Evolutionary conservation across 2,888 invertebrate genomes (phyloP).

Genomic region (Rhagophthalmus giganteus): DNA sequence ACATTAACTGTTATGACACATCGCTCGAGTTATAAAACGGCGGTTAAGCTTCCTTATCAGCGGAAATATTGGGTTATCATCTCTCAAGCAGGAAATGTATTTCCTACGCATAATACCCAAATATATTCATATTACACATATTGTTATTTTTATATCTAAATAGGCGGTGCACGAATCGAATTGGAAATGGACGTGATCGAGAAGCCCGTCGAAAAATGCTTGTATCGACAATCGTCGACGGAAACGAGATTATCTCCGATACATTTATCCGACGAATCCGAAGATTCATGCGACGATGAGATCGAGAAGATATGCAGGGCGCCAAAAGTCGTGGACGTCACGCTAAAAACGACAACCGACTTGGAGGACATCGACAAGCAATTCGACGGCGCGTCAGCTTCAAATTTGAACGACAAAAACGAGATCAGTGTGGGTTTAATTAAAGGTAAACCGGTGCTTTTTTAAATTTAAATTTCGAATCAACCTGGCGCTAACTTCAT

Average conservation of each 20-base stretch:
- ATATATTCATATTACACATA: too few relatives aligned
- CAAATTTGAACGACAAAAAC: not conserved
- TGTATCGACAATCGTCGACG: conserved; percentile 45
- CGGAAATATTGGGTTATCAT: not conserved
- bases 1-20: too few relatives aligned
- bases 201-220: conserved; percentile 40
- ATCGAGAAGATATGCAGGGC: conserved; percentile 16
- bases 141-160: not conserved
- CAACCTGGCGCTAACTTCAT: too few relatives aligned
- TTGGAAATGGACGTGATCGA: conserved; percentile 36
- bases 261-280: conserved; percentile 37
- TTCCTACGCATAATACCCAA: not conserved
- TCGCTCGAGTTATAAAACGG: not conserved
- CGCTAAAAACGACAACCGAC: conserved; percentile 24
- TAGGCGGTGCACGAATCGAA: not conserved
- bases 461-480: too few relatives aligned
- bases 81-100: not conserved
- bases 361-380: not conserved
- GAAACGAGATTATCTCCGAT: conserved; percentile 44
- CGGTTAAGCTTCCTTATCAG: not conserved
- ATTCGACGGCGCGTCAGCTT: not conserved
- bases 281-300: conserved; percentile 27
- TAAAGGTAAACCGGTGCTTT: conserved; percentile 8
- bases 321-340: conserved; percentile 34
- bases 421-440: conserved; percentile 10